phyloP scores from a whole-genome alignment of 1,140 invertebrate genomes.

The Orius laevigatus region DNA sequence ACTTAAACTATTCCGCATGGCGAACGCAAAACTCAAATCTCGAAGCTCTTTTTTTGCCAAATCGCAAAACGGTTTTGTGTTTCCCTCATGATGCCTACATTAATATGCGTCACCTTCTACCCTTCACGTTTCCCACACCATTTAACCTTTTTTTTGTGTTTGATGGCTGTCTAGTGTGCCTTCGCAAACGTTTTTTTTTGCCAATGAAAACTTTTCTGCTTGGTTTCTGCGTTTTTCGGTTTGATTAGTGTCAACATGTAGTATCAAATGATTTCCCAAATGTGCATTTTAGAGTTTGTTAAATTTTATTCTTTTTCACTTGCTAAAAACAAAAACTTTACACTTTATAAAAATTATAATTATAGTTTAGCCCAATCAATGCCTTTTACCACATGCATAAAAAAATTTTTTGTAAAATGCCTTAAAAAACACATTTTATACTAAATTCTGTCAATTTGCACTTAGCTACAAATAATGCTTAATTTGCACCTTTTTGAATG shows the following conservation, averaged over 20 bases:
- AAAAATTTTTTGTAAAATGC: no score
- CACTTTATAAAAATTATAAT: background rate
- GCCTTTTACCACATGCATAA: background rate
- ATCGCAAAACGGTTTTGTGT: background rate
- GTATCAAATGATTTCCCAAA: slow-evolving; percentile 1
- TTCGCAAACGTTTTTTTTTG: background rate
- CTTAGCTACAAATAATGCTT: no score
- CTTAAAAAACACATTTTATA: no score
- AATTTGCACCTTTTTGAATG: no score
- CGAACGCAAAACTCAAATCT: no score
- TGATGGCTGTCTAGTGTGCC: no score
- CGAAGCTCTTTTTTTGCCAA: background rate
- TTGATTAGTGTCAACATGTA: slow-evolving; percentile 1
- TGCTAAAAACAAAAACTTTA: background rate
- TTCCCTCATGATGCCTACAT: background rate
- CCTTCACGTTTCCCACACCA: background rate
- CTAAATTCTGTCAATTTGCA: no score
- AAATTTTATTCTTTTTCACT: background rate
- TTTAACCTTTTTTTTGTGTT: no score
- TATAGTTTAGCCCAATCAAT: background rate
- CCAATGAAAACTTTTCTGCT: slow-evolving; percentile 1
- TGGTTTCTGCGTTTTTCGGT: slow-evolving; percentile 9
- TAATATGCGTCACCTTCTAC: background rate
- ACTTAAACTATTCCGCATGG: no score
- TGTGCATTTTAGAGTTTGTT: background rate